phyloP scores from a whole-genome alignment of 2,797 vertebrate species.

The Oophaga sylvatica region DNA sequence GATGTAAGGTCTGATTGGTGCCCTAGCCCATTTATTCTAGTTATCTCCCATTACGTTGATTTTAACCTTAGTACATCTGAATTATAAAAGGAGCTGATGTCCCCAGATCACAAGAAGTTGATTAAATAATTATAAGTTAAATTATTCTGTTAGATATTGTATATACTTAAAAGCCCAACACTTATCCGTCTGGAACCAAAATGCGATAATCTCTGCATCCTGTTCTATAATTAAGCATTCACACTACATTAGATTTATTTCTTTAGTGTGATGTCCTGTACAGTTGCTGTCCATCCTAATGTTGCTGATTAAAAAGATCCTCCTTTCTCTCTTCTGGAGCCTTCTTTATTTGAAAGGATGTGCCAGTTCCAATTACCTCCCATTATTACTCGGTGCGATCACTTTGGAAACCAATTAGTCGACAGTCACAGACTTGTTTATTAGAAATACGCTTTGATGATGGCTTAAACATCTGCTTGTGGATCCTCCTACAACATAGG shows the following conservation, averaged over 20 bases:
- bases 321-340: not conserved
- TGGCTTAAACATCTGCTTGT: slow-evolving; percentile 19
- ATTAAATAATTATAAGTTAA: not conserved
- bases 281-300: slow-evolving; percentile 8
- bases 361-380: slow-evolving; percentile 15
- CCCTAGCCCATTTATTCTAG: not conserved
- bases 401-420: slow-evolving; percentile 33
- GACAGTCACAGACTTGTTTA: slow-evolving; percentile 10
- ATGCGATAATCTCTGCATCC: not conserved
- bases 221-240: not conserved
- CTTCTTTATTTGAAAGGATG: not conserved
- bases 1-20: no score
- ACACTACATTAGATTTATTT: not conserved
- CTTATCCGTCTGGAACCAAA: not conserved
- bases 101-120: not conserved
- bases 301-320: not conserved
- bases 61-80: not conserved
- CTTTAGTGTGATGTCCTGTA: not conserved
- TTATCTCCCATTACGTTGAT: not conserved
- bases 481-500: not conserved
- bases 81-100: not conserved
- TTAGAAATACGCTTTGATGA: slow-evolving; percentile 9
- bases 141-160: slow-evolving; percentile 3
- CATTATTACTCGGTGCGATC: slow-evolving; percentile 19
- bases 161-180: not conserved